Evolutionary conservation across 64 coral and sea anemone genomes (phyloP), one percentile per base, ranked within the genome.

Genomic region (Stichodactyla helianthus): DNA sequence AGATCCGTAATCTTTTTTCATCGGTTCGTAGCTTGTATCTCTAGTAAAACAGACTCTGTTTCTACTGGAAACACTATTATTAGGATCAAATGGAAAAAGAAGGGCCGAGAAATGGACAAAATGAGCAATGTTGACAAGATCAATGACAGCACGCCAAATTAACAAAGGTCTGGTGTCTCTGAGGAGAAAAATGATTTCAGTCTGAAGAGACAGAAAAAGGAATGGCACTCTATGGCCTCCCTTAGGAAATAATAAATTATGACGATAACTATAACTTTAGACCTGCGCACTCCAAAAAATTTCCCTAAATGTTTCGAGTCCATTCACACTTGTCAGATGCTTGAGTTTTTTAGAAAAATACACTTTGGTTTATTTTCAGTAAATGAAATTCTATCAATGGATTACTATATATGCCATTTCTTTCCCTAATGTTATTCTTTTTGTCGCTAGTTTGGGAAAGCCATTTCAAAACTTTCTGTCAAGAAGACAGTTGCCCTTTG

Each of bases 131-230:
- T 28, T 74, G 68, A 74, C 68, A 74, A 31, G 63, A 20, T 20
- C n/a, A 20, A n/a, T 74, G 68, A 74, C 25, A 8, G 68, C 8
- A 26, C 27, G 68, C 23, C 68, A 74, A 74, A 74, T 31, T 74
- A 9, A 74, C 68, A 74, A 31, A 27, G 10, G 25, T 44, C 35
- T 5, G 12, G 68, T 74, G 68, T 74, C 68, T 74, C 68, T 35
- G 10, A 27, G 68, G 11, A 74, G 68, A 74, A 74, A 74, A 31
- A 74, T 74, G 68, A 74, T 31, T 74, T 74, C 25, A 74, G 68
- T 31, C 68, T 74, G 68, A 74, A 74, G 68, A 74, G 68, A 74
- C 68, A 74, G 23, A 74, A 74, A 10, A 31, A 74, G 68, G 68
- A 74, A 74, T 74, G n/a, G 11, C 9, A 12, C 63, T 68, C 19